Percentiles rank a stretch among this genome's conserved stretches.
These are phyloP conservation scores for Pterobdella sp. DNA, from an alignment of 2,888 invertebrate genomes.

Conservation along the genomic window DNA sequence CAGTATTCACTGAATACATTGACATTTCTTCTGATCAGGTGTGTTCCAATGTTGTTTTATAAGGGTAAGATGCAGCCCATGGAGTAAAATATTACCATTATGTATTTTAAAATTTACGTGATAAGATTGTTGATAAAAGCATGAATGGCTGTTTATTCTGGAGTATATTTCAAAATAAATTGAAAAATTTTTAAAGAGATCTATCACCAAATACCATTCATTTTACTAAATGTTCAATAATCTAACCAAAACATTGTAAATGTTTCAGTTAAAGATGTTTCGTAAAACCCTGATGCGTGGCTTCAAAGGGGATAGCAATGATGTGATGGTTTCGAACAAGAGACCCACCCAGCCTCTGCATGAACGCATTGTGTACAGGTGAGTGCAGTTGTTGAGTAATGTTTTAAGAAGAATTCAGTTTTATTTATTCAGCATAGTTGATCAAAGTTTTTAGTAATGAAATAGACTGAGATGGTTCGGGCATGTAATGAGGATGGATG, in stretches of 20 bases:
- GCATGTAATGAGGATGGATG: too few species aligned
- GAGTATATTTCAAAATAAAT: too few species aligned
- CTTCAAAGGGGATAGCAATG: background rate
- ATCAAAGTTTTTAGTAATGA: too few species aligned
- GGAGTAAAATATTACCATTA: too few species aligned
- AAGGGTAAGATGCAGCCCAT: too few species aligned
- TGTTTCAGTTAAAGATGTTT: constrained; percentile 24
- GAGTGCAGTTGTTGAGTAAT: background rate
- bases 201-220: background rate
- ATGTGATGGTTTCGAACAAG: constrained; percentile 10
- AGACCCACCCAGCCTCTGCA: constrained; percentile 27
- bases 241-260: background rate
- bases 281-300: constrained; percentile 14
- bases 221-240: background rate
- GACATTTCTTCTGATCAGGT: constrained; percentile 36
- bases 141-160: too few species aligned
- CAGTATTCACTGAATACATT: constrained; percentile 40
- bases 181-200: too few species aligned
- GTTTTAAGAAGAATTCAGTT: too few species aligned
- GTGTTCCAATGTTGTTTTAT: background rate
- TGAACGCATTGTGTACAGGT: constrained; percentile 32
- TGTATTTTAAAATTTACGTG: too few species aligned
- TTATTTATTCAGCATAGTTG: too few species aligned
- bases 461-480: too few species aligned
- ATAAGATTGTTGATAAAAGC: too few species aligned